Conservation (phyloP, 2,888 invertebrate genomes). For the Orgyia antiqua region DNA sequence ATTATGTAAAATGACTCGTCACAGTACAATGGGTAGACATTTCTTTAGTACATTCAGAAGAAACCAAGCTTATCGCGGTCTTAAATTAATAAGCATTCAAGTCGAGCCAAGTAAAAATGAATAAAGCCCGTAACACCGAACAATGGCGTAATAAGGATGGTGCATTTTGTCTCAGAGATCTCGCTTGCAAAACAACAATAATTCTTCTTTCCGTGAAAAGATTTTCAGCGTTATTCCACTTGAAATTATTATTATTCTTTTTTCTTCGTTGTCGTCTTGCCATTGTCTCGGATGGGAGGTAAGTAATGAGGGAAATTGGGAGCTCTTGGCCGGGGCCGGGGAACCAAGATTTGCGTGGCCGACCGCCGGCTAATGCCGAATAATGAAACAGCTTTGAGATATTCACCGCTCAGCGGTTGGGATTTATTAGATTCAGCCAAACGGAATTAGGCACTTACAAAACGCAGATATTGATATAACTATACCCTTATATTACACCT, state of each 20-base stretch:
- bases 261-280: slow-evolving; percentile 74
- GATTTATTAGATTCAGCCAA: slow-evolving; percentile 69
- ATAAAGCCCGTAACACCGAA: slow-evolving; percentile 76
- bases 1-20: slow-evolving; percentile 70
- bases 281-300: slow-evolving; percentile 76
- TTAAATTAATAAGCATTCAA: slow-evolving; percentile 79
- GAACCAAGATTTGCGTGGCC: slow-evolving; percentile 72
- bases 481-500: slow-evolving; percentile 15
- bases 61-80: slow-evolving; percentile 75
- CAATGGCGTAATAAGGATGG: slow-evolving; percentile 76
- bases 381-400: slow-evolving; percentile 74
- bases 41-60: slow-evolving; percentile 72
- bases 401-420: slow-evolving; percentile 55
- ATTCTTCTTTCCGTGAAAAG: slow-evolving; percentile 77
- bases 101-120: slow-evolving; percentile 78
- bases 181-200: slow-evolving; percentile 79
- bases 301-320: slow-evolving; percentile 78
- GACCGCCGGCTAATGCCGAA: slow-evolving; percentile 69
- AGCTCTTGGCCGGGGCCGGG: slow-evolving; percentile 53
- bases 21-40: slow-evolving; percentile 73
- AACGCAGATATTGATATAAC: slow-evolving; percentile 27
- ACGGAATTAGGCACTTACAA: slow-evolving; percentile 55
- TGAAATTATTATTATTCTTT: slow-evolving; percentile 74
- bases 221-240: slow-evolving; percentile 78
- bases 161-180: slow-evolving; percentile 77